Conservation (phyloP, 1,140 invertebrate species). For the Geopemphigus sp. region DNA sequence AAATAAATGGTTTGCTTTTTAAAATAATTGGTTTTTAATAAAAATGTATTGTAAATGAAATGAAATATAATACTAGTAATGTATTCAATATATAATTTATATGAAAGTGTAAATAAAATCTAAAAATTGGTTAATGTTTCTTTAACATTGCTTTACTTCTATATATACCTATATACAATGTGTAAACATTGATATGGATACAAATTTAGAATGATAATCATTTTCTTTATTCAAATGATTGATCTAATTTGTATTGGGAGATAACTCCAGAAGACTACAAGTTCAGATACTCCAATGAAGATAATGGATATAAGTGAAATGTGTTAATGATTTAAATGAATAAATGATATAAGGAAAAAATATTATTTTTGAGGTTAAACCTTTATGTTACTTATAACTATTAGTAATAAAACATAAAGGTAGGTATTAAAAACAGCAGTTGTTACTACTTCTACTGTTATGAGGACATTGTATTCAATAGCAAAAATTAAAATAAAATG, state of each 20-base stretch:
- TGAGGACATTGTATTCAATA: neutral
- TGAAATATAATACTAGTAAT: conserved; percentile 21
- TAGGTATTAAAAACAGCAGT: neutral
- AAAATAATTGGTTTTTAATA: conserved; percentile 13
- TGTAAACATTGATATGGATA: neutral
- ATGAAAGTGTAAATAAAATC: conserved; percentile 33
- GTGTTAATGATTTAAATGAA: neutral
- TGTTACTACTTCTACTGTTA: neutral
- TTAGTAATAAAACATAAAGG: conserved; percentile 30
- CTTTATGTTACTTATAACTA: conserved; percentile 10
- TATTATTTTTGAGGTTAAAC: neutral
- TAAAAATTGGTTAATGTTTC: conserved; percentile 21
- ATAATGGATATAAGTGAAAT: neutral
- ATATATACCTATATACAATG: neutral
- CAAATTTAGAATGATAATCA: neutral
- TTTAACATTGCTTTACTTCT: conserved; percentile 20
- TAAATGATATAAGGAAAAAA: too few species aligned
- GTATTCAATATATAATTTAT: conserved; percentile 25
- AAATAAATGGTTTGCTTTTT: conserved; percentile 26
- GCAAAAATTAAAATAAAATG: neutral
- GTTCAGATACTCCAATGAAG: conserved; percentile 4
- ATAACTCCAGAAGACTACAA: conserved; percentile 32
- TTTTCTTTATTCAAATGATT: neutral
- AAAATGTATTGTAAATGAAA: conserved; percentile 29
- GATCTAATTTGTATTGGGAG: conserved; percentile 1